Conservation (phyloP, 2,113 vertebrate species). For the Myodes glareolus region DNA sequence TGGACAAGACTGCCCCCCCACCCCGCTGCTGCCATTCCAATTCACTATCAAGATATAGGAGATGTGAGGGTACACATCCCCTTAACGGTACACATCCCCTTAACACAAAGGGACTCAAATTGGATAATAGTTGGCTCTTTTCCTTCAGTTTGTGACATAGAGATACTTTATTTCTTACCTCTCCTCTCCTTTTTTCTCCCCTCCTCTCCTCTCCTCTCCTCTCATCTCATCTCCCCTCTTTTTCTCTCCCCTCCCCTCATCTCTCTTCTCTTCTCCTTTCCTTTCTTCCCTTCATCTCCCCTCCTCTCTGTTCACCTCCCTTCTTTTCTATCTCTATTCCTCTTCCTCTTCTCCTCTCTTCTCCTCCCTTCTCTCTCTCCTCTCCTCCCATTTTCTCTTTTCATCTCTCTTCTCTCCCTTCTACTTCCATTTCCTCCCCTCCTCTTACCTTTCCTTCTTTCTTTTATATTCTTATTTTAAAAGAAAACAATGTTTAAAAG, state of each 20-base stretch:
- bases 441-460: not conserved
- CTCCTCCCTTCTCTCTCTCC: not conserved
- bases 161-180: not conserved
- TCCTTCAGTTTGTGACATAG: not conserved
- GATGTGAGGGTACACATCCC: not conserved
- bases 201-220: rapidly evolving
- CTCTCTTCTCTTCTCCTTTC: rapidly evolving
- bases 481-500: not conserved
- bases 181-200: no score
- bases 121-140: not conserved
- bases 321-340: no score
- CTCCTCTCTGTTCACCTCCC: not conserved
- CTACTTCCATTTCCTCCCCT: not conserved
- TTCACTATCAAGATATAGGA: not conserved
- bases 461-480: not conserved
- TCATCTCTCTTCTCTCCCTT: no score
- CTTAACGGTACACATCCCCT: not conserved
- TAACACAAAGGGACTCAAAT: not conserved
- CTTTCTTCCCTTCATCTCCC: rapidly evolving
- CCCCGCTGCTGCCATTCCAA: not conserved
- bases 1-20: not conserved
- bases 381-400: no score
- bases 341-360: not conserved
- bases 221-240: rapidly evolving
- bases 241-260: no score